Conservation (phyloP, 2,888 invertebrate genomes). For the Barypeithes pellucidus region DNA sequence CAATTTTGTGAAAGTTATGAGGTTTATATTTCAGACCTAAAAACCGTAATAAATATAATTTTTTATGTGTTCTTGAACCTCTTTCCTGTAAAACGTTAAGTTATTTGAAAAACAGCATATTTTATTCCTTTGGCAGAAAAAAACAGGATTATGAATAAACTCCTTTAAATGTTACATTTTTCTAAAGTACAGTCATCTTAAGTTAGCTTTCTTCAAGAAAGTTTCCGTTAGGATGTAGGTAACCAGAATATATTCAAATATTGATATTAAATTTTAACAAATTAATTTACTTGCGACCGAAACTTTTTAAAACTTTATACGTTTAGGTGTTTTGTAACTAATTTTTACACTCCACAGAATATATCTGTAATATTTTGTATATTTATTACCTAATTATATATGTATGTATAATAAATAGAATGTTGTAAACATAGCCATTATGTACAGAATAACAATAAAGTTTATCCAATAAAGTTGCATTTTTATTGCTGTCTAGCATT, state of each 20-base stretch:
- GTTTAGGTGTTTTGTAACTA: conserved; percentile 32
- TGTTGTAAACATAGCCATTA: conserved; percentile 43
- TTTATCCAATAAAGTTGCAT: conserved; percentile 2
- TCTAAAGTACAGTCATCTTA: conserved; percentile 31
- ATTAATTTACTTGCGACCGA: conserved; percentile 4
- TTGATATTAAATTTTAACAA: not conserved
- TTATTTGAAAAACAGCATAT: not conserved
- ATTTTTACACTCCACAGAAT: conserved; percentile 23
- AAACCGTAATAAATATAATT: too few species aligned
- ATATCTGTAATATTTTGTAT: conserved; percentile 43
- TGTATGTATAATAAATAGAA: conserved; percentile 32
- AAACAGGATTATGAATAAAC: not conserved
- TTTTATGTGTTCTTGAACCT: too few species aligned
- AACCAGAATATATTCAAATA: not conserved
- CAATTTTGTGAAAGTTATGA: too few species aligned
- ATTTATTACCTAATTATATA: conserved; percentile 42
- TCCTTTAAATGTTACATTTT: conserved; percentile 1
- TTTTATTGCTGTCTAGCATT: not conserved
- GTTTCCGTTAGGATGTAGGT: conserved; percentile 43
- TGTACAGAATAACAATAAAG: conserved; percentile 46
- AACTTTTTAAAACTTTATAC: conserved; percentile 13
- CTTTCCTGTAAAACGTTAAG: too few species aligned
- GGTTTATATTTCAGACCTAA: too few species aligned
- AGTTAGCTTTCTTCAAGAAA: conserved; percentile 48
- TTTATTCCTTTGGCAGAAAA: not conserved